Evolutionary conservation across 2,888 invertebrate species (phyloP).

Genomic region (Orgyia antiqua): DNA sequence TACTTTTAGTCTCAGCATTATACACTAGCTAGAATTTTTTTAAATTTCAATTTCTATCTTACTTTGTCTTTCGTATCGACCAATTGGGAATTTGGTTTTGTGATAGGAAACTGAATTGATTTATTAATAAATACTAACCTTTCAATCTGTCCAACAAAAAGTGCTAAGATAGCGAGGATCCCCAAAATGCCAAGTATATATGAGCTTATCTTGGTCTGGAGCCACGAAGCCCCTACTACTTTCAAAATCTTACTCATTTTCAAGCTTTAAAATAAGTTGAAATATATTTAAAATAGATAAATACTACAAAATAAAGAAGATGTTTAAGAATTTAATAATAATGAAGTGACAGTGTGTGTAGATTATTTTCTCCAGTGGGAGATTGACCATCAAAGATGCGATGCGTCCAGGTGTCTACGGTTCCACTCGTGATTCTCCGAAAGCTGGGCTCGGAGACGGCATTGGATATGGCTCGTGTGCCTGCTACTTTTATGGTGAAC

Average conservation of each 20-base stretch:
- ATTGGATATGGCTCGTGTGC: slow-evolving; percentile 45
- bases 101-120: background rate
- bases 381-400: slow-evolving; percentile 67
- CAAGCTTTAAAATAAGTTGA: slow-evolving; percentile 15
- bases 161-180: slow-evolving; percentile 81
- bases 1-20: no score
- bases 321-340: slow-evolving; percentile 75
- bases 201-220: slow-evolving; percentile 85
- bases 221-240: slow-evolving; percentile 88
- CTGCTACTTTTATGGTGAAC: slow-evolving; percentile 38
- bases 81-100: no score
- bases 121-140: slow-evolving; percentile 57
- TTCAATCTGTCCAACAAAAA: slow-evolving; percentile 84
- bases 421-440: slow-evolving; percentile 38
- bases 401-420: slow-evolving; percentile 46
- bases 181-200: slow-evolving; percentile 83
- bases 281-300: slow-evolving; percentile 28
- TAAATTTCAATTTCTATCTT: no score
- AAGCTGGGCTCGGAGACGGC: slow-evolving; percentile 43
- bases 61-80: no score
- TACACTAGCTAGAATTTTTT: no score
- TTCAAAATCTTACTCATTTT: slow-evolving; percentile 82
- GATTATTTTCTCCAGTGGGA: slow-evolving; percentile 59
- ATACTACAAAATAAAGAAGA: slow-evolving; percentile 71
- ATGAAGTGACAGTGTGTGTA: slow-evolving; percentile 77